Base-by-base conservation (phyloP, 2,797 vertebrate genomes). In the Spea hammondii region DNA sequence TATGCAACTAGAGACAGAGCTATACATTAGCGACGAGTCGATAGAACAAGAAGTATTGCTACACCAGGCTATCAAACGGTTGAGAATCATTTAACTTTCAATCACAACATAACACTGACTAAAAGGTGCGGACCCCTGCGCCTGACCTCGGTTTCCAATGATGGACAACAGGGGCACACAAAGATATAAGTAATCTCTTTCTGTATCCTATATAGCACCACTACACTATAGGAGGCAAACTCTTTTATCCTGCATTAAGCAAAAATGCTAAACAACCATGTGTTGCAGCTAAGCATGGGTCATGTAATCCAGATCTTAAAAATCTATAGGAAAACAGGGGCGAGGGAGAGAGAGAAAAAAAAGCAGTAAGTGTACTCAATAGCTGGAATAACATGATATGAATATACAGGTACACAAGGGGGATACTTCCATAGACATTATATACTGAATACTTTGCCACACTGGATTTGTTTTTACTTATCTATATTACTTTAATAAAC, bases 231-330 rank as follows among this genome's bases (percentile, higher is more conserved):
- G 7, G 60, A 2, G 32, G 44, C 64, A 47, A 72, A 65, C 8
- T 54, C 12, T 47, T 70, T 77, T 67, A 73, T 82, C 62, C 79
- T 77, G 65, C 74, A 82, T 68, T 32, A 57, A 78, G 75, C 6
- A 68, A 77, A 48, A 13, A 14, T 48, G 55, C 7, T 6, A 13
- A n/a, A 11, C 12, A 59, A 4, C 8, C 12, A 45, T 17, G 4
- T 10, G 44, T 8, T 8, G 45, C 1, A 11, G 55, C n/a, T 4
- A 11, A 11, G 13, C 55, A 59, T 5, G 0, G 32, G 32, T 59
- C 5, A 59, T 3, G 32, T 32, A 32, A 32, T 32, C 32, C 32
- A 32, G 32, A 32, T 32, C 32, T 32, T 32, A 32, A 1, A 32
- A 32, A 32, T 32, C 32, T 32, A 32, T 2, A 32, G 32, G 32